Evolutionary conservation across 2,113 vertebrate genomes (phyloP), one percentile per base, ranked within the genome.

Genomic region (Leptocoma aspasia): DNA sequence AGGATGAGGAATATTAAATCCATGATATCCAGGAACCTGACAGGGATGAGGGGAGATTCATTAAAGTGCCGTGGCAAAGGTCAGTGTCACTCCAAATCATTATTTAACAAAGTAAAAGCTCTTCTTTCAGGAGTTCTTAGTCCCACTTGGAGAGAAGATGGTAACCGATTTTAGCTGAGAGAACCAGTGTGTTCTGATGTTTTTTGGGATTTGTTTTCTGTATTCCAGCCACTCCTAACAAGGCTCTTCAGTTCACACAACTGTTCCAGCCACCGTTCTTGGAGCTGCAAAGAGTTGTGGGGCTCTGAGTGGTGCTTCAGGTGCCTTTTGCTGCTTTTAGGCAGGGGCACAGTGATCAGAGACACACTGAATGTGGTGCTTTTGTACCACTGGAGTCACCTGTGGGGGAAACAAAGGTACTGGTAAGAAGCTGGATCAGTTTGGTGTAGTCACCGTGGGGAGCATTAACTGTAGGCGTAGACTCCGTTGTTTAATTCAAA

Each of bases 211-310:
- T 42, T 53, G 76, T 35, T 92, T 86, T 56, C 56, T 64, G 15
- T 41, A 28, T 72, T 28, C 66, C 82, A 85, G 30, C 6, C 57
- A 27, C 52, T 49, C 59, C 18, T 24, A 23, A 23, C 13, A 6
- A 19, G 27, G 54, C 50, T 82, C 42, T 35, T 52, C 15, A 5
- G 30, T 18, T 82, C 64, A 19, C 66, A 16, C 57, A 4, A 0
- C 44, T 35, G 35, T 30, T 57, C 86, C 73, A n/a, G 61, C 18
- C 57, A 10, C 33, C 0, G 0, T 5, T n/a, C 49, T 3, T 5
- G 23, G 10, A 13, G 82, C 63, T 41, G 45, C 65, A 53, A 70
- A 27, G 80, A 57, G 6, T 2, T 4, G 11, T 2, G 4, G 6
- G 54, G n/a, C 42, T 37, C 60, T 3, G 2, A 27, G 71, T 7